These are phyloP conservation scores for Diuraphis noxia DNA, from an alignment of 1,140 invertebrate species.

Conservation along the genomic window DNA sequence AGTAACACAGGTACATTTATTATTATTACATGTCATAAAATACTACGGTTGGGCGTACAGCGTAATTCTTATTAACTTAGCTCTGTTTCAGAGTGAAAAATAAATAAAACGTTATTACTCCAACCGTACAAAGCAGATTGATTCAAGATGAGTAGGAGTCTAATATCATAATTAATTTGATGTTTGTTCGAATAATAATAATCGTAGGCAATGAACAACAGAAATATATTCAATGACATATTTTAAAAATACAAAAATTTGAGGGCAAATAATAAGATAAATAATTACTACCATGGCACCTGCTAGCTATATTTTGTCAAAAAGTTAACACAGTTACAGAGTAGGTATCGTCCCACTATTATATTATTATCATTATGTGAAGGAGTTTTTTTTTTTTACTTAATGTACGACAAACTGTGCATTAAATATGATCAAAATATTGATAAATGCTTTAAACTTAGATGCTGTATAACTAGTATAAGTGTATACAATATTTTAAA, in stretches of 20 bases:
- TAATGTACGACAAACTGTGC: too few species aligned
- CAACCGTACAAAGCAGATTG: too few species aligned
- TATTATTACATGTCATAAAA: not conserved
- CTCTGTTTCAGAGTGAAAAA: too few species aligned
- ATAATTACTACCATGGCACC: not conserved
- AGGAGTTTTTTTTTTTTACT: not conserved
- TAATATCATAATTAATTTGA: too few species aligned
- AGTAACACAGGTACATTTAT: not conserved
- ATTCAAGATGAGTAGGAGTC: too few species aligned
- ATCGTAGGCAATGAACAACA: too few species aligned
- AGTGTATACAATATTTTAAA: too few species aligned
- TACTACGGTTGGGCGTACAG: not conserved
- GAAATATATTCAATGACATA: not conserved
- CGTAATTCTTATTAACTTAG: too few species aligned
- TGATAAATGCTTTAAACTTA: not conserved
- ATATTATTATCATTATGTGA: not conserved
- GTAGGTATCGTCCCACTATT: not conserved
- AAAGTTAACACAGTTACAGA: not conserved
- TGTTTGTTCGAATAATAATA: too few species aligned
- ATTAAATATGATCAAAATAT: not conserved
- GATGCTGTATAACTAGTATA: not conserved
- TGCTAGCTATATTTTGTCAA: not conserved
- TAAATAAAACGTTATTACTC: too few species aligned
- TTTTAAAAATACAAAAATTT: not conserved
- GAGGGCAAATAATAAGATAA: not conserved